Evolutionary conservation across 1,140 invertebrate species (phyloP).

Genomic region (Manduca sexta): DNA sequence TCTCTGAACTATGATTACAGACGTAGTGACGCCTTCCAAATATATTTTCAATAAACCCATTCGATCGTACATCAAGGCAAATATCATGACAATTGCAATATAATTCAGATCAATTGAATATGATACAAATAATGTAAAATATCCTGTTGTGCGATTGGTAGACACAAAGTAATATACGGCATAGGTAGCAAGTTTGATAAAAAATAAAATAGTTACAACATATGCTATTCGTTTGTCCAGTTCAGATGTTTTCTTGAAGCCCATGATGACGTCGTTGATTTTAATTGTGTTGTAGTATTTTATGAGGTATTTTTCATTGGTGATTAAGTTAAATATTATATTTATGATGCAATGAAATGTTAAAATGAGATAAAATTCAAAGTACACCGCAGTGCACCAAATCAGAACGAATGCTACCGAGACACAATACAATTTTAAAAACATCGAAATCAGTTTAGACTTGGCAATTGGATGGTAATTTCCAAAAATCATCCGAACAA

Average conservation of each 20-base stretch:
- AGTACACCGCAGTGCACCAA: no score
- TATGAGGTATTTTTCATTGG: background rate
- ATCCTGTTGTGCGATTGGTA: no score
- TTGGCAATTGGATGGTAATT: background rate
- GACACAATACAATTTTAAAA: background rate
- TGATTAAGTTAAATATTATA: background rate
- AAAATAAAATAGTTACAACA: background rate
- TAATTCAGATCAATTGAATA: background rate
- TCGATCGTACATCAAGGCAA: background rate
- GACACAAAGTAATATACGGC: background rate
- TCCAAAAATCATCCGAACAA: background rate
- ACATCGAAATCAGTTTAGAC: background rate
- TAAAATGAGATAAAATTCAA: no score
- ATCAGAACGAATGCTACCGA: background rate
- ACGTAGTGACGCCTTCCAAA: background rate
- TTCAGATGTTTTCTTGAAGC: background rate
- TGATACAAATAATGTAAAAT: background rate
- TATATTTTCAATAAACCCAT: constrained; percentile 1
- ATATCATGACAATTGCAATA: background rate
- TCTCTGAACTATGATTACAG: constrained; percentile 1
- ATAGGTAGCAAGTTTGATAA: background rate
- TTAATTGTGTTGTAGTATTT: constrained; percentile 1
- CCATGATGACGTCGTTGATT: background rate
- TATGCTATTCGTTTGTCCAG: background rate
- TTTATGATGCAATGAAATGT: background rate